Base-by-base conservation (phyloP, 2,113 vertebrate species). In the Microcebus tavaratra region DNA sequence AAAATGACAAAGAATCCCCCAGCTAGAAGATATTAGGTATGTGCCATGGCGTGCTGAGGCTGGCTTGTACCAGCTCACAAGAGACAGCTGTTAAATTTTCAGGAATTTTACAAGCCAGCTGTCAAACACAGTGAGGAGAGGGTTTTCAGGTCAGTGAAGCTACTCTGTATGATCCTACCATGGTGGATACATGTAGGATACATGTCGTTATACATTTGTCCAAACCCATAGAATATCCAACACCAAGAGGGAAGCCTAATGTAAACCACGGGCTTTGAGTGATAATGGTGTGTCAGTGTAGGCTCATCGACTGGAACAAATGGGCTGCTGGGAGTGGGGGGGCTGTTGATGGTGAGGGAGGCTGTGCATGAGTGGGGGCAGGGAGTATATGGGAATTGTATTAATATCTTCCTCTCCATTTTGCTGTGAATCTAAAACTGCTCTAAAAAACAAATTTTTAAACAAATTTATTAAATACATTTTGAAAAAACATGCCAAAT, bases 241-340 rank as follows among this genome's bases (percentile, higher is more conserved):
- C 36, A 34, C 23, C 29, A 27, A 72, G 6, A 45, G 12, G 13
- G 31, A 82, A 73, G 42, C 48, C n/a, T 72, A 53, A 36, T 13
- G 34, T 39, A 67, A 9, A 65, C 3, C 5, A 12, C 5, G n/a
- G 8, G 31, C 17, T 18, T 5, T 45, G 36, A 31, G n/a, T 63
- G 50, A 73, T 20, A 65, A 23, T 13, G 21, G 36, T 45, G 42
- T 29, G n/a, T 53, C 73, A 53, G 12, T 9, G 8, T 6, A 36
- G 25, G n/a, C 8, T 45, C 23, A 6, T 6, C 27, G 15, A 42
- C 10, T 15, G 4, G 45, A 15, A n/a, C 45, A 48, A 53, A 81
- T 17, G 75, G 3, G 4, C 65, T 21, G 0, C n/a, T 42, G 63
- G 2, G 5, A 17, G 1, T 2, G 3, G 23, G 1, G 39, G 1